These are phyloP conservation scores for Meandrusa payeni DNA, from an alignment of 2,888 invertebrate species.

Conservation along the genomic window DNA sequence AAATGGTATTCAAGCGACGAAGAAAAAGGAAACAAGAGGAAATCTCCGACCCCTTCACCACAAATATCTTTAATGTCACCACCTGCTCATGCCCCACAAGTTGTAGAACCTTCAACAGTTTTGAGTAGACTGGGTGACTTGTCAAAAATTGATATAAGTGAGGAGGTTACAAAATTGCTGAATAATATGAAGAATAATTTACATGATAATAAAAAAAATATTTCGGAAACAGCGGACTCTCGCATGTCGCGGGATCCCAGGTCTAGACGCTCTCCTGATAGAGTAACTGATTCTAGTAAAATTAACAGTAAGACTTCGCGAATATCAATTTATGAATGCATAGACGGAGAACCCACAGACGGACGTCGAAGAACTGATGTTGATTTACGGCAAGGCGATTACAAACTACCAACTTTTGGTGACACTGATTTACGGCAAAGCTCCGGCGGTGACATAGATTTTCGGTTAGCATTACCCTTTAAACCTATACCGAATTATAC, in stretches of 20 bases:
- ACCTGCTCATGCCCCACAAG: constrained; percentile 67
- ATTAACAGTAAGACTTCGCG: constrained; percentile 54
- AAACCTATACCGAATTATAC: constrained; percentile 90
- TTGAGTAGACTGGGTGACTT: constrained; percentile 85
- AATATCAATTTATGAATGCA: constrained; percentile 82
- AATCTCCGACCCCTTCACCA: constrained; percentile 63
- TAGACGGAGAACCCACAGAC: constrained; percentile 77
- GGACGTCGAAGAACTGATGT: constrained; percentile 73
- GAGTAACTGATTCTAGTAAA: constrained; percentile 44
- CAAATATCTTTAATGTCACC: constrained; percentile 47
- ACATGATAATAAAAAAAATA: constrained; percentile 51
- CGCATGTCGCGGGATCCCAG: constrained; percentile 61
- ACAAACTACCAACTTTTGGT: constrained; percentile 78
- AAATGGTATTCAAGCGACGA: constrained; percentile 93
- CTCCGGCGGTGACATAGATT: constrained; percentile 85
- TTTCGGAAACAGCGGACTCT: constrained; percentile 42
- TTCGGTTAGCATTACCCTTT: constrained; percentile 87
- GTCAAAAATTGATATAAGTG: constrained; percentile 87
- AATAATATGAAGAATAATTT: constrained; percentile 81
- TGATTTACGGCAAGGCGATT: constrained; percentile 75
- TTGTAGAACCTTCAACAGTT: constrained; percentile 73
- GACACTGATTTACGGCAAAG: constrained; percentile 84
- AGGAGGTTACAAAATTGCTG: constrained; percentile 85
- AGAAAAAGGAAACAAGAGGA: constrained; percentile 77
- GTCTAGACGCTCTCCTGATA: constrained; percentile 62